phyloP scores from a whole-genome alignment of 2,888 invertebrate species.

The Melanchra persicariae region DNA sequence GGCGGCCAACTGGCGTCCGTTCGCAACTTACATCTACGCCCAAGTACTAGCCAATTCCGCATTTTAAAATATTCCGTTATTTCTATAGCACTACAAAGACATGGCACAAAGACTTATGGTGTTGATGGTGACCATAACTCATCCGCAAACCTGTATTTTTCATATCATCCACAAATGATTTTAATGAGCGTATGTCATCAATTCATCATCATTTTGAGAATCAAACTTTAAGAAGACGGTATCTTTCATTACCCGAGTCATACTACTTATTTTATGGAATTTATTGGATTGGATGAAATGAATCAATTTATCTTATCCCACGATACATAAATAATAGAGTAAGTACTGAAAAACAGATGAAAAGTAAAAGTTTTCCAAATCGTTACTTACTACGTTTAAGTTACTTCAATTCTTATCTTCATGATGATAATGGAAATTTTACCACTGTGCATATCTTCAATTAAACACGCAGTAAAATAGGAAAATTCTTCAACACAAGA shows the following conservation, averaged over 20 bases:
- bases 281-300: background rate
- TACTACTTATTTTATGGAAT: background rate
- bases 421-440: background rate
- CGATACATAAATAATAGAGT: background rate
- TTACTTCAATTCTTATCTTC: background rate
- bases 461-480: background rate
- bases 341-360: background rate
- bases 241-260: conserved; percentile 13
- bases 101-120: conserved; percentile 70
- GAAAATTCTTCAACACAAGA: background rate
- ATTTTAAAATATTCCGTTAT: conserved; percentile 88
- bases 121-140: conserved; percentile 68
- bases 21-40: conserved; percentile 78
- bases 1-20: conserved; percentile 88
- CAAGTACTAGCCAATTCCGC: conserved; percentile 88
- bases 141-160: conserved; percentile 66
- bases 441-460: background rate
- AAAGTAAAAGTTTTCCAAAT: background rate
- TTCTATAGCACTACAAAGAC: conserved; percentile 80
- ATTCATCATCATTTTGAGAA: conserved; percentile 51
- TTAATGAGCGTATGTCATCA: conserved; percentile 40
- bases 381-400: no score
- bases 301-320: background rate
- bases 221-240: conserved; percentile 20
- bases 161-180: conserved; percentile 55